Evolutionary conservation across 2,888 invertebrate species (phyloP).

Genomic region (Ptycholaimellus sp.): DNA sequence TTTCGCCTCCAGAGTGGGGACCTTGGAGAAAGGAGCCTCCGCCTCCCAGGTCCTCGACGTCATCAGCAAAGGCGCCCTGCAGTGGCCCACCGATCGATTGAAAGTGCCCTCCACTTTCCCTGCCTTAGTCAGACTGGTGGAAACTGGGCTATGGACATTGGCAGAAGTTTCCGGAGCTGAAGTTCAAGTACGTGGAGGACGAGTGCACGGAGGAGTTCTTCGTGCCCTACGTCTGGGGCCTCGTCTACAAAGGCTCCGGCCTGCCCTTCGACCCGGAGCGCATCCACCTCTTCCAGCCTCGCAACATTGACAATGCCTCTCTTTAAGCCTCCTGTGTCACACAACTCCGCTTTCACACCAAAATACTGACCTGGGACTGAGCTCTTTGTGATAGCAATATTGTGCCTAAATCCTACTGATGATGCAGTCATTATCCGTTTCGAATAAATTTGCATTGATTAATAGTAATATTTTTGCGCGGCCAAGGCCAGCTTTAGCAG

Average conservation of each 20-base stretch:
- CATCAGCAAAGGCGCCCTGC: conserved; percentile 66
- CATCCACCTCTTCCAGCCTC: conserved; percentile 23
- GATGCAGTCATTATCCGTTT: no score
- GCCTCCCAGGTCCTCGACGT: conserved; percentile 50
- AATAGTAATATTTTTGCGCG: no score
- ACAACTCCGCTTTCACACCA: no score
- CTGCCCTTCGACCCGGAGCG: conserved; percentile 34
- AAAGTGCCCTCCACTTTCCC: conserved; percentile 38
- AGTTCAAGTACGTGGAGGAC: conserved; percentile 96
- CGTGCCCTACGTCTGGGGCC: conserved; percentile 91
- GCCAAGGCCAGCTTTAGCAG: no score
- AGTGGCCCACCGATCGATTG: conserved; percentile 76
- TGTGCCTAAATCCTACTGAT: no score
- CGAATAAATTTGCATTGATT: no score
- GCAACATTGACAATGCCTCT: no score
- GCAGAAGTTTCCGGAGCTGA: conserved; percentile 90
- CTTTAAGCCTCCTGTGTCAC: no score
- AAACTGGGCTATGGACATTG: conserved; percentile 14
- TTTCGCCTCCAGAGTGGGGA: conserved; percentile 42
- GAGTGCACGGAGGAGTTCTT: conserved; percentile 96
- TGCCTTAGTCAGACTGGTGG: neutral
- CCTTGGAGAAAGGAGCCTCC: conserved; percentile 27
- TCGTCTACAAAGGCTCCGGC: conserved; percentile 41
- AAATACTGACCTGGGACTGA: no score
- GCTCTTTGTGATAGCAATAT: no score